Base-by-base conservation (phyloP, 30 jellyfish, hydroid and myxozoan species). In the Aurelia sp. region DNA sequence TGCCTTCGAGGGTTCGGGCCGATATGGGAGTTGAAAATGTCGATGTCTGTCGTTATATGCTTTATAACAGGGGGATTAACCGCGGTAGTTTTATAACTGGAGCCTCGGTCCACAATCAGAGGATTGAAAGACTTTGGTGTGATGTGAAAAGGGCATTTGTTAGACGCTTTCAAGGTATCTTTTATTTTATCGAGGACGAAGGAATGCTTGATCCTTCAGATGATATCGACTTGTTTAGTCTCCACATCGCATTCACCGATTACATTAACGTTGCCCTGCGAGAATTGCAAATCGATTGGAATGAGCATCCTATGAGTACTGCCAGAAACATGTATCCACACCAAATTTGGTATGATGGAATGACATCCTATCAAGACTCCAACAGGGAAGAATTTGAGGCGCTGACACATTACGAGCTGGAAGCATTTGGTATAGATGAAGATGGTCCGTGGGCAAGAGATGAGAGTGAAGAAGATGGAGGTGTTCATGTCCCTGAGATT, bases 381-480 rank as follows among this genome's bases (percentile, higher is more conserved):
- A 74, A 65, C 19, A 33, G 52, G 11, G 70, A 60, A 20, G 37
- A 74, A 11, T 79, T 79, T 63, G 90, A 79, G 44, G 44, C 13
- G 33, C 33, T 59, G 68, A 59, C 33, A 10, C 12, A 59, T 21
- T 61, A 33, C 33, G 63, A 77, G 3, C 47, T 23, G 78, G 65
- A 77, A 31, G 47, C 64, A 4, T 77, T 19, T 35, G 88, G 88
- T 0, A 47, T 77, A 11, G 79, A 57, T 27, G 88, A 77, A 35
- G 88, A 77, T n/a, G 88, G 88, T 31, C 78, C 78, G 47, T 40
- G 20, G 37, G 63, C 20, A 57, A n/a, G 35, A 50, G 88, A 61
- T 23, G 88, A 77, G 10, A 58, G 61, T 12, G 88, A 62, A 77
- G 88, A 77, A 23, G 79, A 77, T 17, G 88, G 51, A 77, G 88